Evolutionary conservation across 2,797 vertebrate genomes (phyloP).

Genomic region (Ciconia nigra): DNA sequence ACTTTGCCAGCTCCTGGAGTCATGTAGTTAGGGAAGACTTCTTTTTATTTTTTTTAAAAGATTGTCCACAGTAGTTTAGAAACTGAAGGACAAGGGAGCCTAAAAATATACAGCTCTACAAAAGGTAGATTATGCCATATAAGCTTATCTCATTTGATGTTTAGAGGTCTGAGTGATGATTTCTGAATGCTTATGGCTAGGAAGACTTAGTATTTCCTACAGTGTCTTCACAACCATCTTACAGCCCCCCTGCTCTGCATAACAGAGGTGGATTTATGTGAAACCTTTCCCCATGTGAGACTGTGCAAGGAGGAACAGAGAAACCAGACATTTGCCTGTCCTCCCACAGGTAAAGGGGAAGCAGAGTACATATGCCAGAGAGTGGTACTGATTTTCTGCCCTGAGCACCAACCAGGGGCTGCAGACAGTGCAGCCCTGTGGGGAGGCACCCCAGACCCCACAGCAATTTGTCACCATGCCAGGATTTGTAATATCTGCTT

Average conservation of each 20-base stretch:
- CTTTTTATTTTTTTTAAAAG: neutral
- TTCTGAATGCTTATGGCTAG: neutral
- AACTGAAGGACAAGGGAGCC: neutral
- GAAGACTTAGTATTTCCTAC: neutral
- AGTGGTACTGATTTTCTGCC: no score
- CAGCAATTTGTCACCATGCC: neutral
- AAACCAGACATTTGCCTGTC: neutral
- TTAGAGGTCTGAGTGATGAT: neutral
- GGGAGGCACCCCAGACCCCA: neutral
- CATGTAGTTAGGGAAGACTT: fast-evolving
- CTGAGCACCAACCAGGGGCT: neutral
- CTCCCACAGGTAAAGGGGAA: neutral
- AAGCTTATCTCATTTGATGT: neutral
- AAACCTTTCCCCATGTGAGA: neutral
- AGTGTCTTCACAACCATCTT: neutral
- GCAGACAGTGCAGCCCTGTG: neutral
- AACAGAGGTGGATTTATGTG: neutral
- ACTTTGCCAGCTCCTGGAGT: neutral
- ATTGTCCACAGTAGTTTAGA: neutral
- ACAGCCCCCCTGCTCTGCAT: neutral
- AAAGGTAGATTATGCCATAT: neutral
- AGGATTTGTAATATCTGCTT: neutral
- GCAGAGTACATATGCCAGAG: neutral
- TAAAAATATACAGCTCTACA: neutral
- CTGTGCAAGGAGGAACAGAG: neutral